phyloP scores from a whole-genome alignment of 30 jellyfish, hydroid and myxozoan species.

The Phacellophora camtschatica region DNA sequence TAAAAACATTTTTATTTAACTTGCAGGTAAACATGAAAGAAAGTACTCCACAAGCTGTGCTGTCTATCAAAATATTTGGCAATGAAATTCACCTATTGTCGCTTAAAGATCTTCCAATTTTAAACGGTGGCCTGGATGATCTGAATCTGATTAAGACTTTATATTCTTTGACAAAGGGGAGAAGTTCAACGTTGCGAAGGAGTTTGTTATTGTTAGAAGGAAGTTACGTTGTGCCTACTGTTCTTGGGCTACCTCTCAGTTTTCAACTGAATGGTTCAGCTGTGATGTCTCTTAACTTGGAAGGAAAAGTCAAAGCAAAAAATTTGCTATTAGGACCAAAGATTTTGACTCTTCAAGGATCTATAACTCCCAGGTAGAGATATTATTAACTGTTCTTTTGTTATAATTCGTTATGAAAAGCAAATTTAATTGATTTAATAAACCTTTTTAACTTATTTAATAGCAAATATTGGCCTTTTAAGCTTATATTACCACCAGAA shows the following conservation, averaged over 20 bases:
- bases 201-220: slow-evolving; percentile 78
- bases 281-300: slow-evolving; percentile 55
- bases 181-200: slow-evolving; percentile 48
- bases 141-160: slow-evolving; percentile 60
- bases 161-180: slow-evolving; percentile 84
- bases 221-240: slow-evolving; percentile 78
- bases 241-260: slow-evolving; percentile 83
- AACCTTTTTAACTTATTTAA: too few relatives aligned
- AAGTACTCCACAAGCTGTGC: slow-evolving; percentile 66
- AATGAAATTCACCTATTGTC: slow-evolving; percentile 72
- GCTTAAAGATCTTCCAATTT: slow-evolving; percentile 80
- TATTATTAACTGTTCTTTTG: not conserved
- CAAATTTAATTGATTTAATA: too few relatives aligned
- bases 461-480: too few relatives aligned
- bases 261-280: slow-evolving; percentile 90
- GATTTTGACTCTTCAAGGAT: slow-evolving; percentile 61
- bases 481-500: too few relatives aligned
- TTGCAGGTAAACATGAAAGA: slow-evolving; percentile 86
- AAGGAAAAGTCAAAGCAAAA: slow-evolving; percentile 65
- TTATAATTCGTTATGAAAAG: too few relatives aligned
- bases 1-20: too few relatives aligned
- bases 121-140: slow-evolving; percentile 70
- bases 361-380: slow-evolving; percentile 75
- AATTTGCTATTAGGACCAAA: slow-evolving; percentile 85
- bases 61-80: slow-evolving; percentile 75